Percentiles rank a stretch among this genome's conserved stretches.
Evolutionary conservation across 2,113 vertebrate species (phyloP).

Genomic region (Toxotes chatareus): DNA sequence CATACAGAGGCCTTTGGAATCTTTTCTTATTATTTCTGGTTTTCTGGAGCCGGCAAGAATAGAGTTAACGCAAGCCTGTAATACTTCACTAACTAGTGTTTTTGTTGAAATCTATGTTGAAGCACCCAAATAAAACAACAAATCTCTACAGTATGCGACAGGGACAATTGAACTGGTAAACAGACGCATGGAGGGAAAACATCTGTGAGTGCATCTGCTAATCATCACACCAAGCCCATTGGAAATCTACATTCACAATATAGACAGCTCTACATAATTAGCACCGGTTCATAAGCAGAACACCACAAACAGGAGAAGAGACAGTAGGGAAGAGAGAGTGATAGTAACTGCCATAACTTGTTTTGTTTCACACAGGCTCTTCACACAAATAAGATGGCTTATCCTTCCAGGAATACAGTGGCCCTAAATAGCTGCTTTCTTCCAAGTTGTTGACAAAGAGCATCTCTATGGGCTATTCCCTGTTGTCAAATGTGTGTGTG

Average conservation of each 20-base stretch:
- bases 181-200: constrained; percentile 69
- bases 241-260: constrained; percentile 53
- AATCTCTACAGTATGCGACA: constrained; percentile 53
- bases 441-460: constrained; percentile 79
- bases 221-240: constrained; percentile 35
- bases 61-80: background rate
- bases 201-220: constrained; percentile 76
- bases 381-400: constrained; percentile 71
- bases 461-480: constrained; percentile 74
- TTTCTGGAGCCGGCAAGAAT: background rate
- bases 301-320: constrained; percentile 33
- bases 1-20: background rate
- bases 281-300: constrained; percentile 37
- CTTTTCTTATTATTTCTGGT: background rate
- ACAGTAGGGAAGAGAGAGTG: constrained; percentile 32
- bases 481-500: constrained; percentile 41
- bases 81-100: constrained; percentile 30
- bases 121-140: constrained; percentile 53
- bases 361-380: constrained; percentile 69
- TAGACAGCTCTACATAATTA: constrained; percentile 60
- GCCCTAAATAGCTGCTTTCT: constrained; percentile 76
- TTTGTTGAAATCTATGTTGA: constrained; percentile 40
- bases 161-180: constrained; percentile 73
- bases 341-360: constrained; percentile 62
- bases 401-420: constrained; percentile 74